Base-by-base conservation (phyloP, 2,113 vertebrate species). In the Plectropomus leopardus region DNA sequence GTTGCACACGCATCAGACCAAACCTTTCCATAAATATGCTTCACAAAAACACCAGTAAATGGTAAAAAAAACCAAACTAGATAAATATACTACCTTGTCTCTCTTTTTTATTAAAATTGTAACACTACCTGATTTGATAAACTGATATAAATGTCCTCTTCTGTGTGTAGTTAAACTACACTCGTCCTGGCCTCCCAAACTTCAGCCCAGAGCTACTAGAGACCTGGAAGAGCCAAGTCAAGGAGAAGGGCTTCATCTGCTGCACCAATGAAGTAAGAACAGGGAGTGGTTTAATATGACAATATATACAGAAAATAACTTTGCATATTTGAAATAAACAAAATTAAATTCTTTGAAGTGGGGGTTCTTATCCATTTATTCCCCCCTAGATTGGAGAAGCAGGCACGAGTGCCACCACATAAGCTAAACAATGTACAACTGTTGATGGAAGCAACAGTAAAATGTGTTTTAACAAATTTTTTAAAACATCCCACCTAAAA, bases 241-340 rank as follows among this genome's bases (percentile, higher is more conserved):
- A 99, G 87, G 97, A 99, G 87, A 97, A 98, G 68, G 98, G 98
- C 63, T 97, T 97, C 68, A 96, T 99, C 91, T 98, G 96, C 94
- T 99, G 98, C 88, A 97, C 95, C 60, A 99, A 99, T 59, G 93
- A 96, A 0, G 98, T 99, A 95, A 97, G 96, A 88, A 10, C 61
- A 16, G 13, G 16, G 3, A 58, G 47, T 21, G 19, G 3, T 50
- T 57, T 40, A 26, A 32, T 60, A 17, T 47, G 40, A 70, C 10
- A 45, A 8, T 21, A 50, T 47, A 6, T 59, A 45, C 17, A 63
- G 1, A 53, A 57, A 57, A 36, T 26, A 8, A 24, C 11, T 58
- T 42, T 24, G 14, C 8, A 32, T 80, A 21, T 67, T 36, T 45
- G 2, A 67, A 2, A 32, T 7, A 17, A 54, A 61, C 7, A 72